A percentile compares a stretch with the other conserved stretches of the same genome.
phyloP scores from a whole-genome alignment of 2,797 vertebrate genomes.

The Neosilurus hyrtlii region DNA sequence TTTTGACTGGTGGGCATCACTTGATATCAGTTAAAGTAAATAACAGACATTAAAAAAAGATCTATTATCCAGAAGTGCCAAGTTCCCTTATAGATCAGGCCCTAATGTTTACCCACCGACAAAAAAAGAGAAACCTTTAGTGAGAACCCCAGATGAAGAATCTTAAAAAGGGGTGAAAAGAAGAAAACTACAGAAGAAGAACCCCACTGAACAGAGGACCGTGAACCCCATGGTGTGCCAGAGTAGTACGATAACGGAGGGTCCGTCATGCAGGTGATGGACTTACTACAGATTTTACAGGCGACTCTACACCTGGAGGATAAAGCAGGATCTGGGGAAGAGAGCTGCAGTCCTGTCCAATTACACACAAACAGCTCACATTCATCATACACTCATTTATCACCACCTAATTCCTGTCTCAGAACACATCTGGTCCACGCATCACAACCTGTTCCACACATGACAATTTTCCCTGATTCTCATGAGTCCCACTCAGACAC shows the following conservation, averaged over 20 bases:
- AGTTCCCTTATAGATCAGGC: too few relatives aligned
- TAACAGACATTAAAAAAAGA: too few relatives aligned
- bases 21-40: too few relatives aligned
- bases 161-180: neutral
- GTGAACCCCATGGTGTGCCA: neutral
- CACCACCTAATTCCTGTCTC: neutral
- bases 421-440: neutral
- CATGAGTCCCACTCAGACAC: neutral
- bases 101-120: neutral
- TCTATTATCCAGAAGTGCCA: too few relatives aligned
- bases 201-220: neutral
- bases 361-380: slow-evolving; percentile 60
- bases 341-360: slow-evolving; percentile 63
- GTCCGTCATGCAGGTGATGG: neutral
- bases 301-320: neutral
- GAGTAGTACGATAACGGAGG: neutral
- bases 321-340: slow-evolving; percentile 56
- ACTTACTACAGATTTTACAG: slow-evolving; percentile 6
- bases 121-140: neutral
- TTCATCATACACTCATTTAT: slow-evolving; percentile 34
- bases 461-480: neutral
- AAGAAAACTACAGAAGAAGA: neutral
- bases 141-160: neutral
- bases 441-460: neutral
- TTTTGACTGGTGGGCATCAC: too few relatives aligned